Percentiles rank a stretch among this genome's conserved stretches.
These are phyloP conservation scores for Cenopis cana DNA, from an alignment of 2,888 invertebrate genomes.

Conservation along the genomic window DNA sequence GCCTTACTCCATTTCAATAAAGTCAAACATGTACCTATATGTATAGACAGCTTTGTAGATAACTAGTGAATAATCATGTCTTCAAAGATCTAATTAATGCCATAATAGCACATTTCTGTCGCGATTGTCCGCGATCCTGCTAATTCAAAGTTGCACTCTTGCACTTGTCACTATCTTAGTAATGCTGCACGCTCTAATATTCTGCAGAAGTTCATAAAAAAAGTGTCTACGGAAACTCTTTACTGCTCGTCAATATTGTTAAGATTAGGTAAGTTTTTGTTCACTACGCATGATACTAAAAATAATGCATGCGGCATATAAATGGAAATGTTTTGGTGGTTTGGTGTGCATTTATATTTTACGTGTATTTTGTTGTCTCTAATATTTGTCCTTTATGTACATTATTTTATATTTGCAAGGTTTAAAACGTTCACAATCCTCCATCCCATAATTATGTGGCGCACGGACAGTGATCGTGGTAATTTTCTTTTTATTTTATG, in stretches of 20 bases:
- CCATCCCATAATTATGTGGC: neutral
- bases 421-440: neutral
- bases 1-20: neutral
- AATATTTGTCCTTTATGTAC: neutral
- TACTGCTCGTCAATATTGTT: neutral
- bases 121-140: neutral
- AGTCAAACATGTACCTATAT: neutral
- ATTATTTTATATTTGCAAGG: neutral
- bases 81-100: neutral
- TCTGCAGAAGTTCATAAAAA: neutral
- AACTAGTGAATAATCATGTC: neutral
- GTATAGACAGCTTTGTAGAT: neutral
- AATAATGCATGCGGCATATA: slow-evolving; percentile 21
- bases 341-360: slow-evolving; percentile 7
- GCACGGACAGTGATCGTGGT: neutral
- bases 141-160: neutral
- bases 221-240: neutral
- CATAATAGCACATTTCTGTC: neutral
- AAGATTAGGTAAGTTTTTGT: slow-evolving; percentile 13
- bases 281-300: slow-evolving; percentile 11
- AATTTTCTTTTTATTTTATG: neutral
- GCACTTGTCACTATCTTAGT: neutral
- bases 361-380: neutral
- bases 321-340: slow-evolving; percentile 3
- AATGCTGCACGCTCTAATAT: neutral